These are phyloP conservation scores for Aurelia aurita complex sp. Pacific DNA, from an alignment of 30 jellyfish, hydroid and myxozoan species.

Conservation along the genomic window DNA sequence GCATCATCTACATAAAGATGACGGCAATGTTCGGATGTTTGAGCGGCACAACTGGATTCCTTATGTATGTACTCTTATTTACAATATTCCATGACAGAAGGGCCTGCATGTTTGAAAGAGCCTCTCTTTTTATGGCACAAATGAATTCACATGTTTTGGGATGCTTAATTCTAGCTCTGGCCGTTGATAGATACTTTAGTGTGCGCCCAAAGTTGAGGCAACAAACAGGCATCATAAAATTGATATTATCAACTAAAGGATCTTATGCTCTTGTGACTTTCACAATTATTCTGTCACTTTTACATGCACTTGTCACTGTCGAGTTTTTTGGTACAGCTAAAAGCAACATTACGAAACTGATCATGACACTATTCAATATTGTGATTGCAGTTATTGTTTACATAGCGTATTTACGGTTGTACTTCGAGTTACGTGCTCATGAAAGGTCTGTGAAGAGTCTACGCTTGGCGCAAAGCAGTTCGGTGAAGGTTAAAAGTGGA, in stretches of 20 bases:
- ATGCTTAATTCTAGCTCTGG: conserved; percentile 23
- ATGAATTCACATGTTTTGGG: conserved; percentile 21
- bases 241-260: conserved; percentile 25
- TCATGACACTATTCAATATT: conserved; percentile 22
- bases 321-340: conserved; percentile 13
- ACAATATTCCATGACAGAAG: conserved; percentile 13
- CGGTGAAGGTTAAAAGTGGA: background rate
- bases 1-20: conserved; percentile 7
- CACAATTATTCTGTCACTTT: conserved; percentile 6
- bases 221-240: background rate
- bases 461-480: background rate
- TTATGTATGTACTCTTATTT: conserved; percentile 27
- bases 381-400: conserved; percentile 26
- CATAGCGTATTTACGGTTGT: conserved; percentile 37
- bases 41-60: conserved; percentile 26
- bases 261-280: background rate
- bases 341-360: background rate
- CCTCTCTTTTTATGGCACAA: conserved; percentile 16
- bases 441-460: background rate
- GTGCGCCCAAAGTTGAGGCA: conserved; percentile 8
- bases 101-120: conserved; percentile 6
- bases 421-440: conserved; percentile 21
- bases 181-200: conserved; percentile 45
- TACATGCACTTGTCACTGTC: conserved; percentile 52
- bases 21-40: conserved; percentile 18